These are phyloP conservation scores for Parthenolecanium corni DNA, from an alignment of 2,888 invertebrate species.

Conservation along the genomic window DNA sequence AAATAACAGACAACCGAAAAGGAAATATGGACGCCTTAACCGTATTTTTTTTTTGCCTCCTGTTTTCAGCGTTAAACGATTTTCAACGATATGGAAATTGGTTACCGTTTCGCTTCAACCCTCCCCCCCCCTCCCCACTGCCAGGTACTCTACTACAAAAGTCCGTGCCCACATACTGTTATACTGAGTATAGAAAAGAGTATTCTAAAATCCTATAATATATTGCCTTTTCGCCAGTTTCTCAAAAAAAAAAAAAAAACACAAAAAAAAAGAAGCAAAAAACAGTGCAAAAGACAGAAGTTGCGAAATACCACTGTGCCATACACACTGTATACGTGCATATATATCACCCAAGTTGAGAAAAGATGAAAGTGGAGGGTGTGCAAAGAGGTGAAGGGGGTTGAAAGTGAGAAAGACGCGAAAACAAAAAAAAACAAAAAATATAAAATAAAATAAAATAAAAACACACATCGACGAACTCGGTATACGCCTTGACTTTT, in stretches of 20 bases:
- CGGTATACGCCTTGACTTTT: too few relatives aligned
- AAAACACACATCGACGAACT: too few relatives aligned
- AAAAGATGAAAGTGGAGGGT: neutral
- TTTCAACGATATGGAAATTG: constrained; percentile 26
- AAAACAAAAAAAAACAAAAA: too few relatives aligned
- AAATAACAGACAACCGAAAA: neutral
- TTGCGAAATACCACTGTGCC: constrained; percentile 17
- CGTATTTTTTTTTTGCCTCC: neutral
- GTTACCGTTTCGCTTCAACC: constrained; percentile 13
- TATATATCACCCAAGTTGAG: constrained; percentile 11
- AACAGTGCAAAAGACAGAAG: constrained; percentile 20
- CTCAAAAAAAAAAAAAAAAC: constrained; percentile 7
- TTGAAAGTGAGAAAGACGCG: too few relatives aligned
- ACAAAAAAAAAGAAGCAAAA: too few relatives aligned
- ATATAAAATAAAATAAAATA: too few relatives aligned
- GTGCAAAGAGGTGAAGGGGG: too few relatives aligned
- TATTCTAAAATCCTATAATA: constrained; percentile 24
- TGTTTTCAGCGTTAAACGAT: constrained; percentile 20
- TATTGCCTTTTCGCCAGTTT: constrained; percentile 23
- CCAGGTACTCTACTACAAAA: neutral
- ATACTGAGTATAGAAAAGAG: too few relatives aligned
- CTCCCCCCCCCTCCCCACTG: neutral
- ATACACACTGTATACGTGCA: constrained; percentile 1
- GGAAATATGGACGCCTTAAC: neutral
- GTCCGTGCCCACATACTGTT: constrained; percentile 15